A percentile compares a stretch with the other conserved stretches of the same genome.
Evolutionary conservation across 30 jellyfish, hydroid and myxozoan genomes (phyloP).

Genomic region (Clytia hemisphaerica): DNA sequence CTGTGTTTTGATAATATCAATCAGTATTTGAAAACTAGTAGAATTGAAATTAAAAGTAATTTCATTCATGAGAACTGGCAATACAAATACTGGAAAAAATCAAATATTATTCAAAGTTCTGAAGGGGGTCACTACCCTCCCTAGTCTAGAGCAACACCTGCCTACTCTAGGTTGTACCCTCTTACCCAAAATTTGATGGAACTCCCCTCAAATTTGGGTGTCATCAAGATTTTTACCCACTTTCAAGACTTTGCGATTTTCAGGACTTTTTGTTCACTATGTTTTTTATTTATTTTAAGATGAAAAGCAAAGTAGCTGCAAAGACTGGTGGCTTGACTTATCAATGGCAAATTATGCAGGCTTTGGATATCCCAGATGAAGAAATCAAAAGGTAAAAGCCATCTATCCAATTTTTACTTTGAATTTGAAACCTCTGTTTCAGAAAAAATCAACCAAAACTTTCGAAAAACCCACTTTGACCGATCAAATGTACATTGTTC

Average conservation of each 20-base stretch:
- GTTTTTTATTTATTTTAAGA: slow-evolving; percentile 16
- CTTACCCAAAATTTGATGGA: no score
- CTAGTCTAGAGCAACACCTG: no score
- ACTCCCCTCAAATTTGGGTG: no score
- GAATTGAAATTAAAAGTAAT: no score
- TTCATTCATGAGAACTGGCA: no score
- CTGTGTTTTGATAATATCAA: no score
- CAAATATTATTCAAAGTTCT: no score
- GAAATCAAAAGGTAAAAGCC: slow-evolving; percentile 66
- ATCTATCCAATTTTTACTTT: background rate
- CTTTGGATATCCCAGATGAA: slow-evolving; percentile 73
- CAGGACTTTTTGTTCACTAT: background rate
- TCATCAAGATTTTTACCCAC: no score
- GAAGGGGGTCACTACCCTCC: no score
- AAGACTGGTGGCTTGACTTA: slow-evolving; percentile 85
- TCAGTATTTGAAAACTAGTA: no score
- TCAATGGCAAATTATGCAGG: slow-evolving; percentile 97
- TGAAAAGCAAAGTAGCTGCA: slow-evolving; percentile 99
- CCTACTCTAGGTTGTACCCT: no score
- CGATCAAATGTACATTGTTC: background rate
- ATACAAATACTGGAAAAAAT: no score
- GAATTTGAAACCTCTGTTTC: background rate
- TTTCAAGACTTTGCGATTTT: background rate
- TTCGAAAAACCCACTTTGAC: background rate
- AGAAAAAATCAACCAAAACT: background rate